Evolutionary conservation across 2,888 invertebrate species (phyloP).

Genomic region (Aplocera efformata): DNA sequence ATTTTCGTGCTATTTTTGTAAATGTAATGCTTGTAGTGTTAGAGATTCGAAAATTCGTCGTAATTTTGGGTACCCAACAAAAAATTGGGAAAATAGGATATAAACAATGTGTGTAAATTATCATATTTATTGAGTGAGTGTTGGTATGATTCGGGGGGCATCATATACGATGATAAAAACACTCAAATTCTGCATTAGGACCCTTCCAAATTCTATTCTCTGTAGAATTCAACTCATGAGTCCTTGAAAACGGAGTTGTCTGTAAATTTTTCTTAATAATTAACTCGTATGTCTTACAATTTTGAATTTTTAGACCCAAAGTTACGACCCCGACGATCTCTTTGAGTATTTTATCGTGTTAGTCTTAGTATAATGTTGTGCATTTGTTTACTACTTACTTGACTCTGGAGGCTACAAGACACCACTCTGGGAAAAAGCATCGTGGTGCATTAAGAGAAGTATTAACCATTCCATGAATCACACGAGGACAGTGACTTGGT

Average conservation of each 20-base stretch:
- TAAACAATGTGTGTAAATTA: no score
- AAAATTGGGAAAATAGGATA: no score
- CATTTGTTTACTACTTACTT: conserved; percentile 51
- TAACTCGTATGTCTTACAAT: no score
- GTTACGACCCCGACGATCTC: conserved; percentile 19
- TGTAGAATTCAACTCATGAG: not conserved
- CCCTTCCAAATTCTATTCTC: conserved; percentile 6
- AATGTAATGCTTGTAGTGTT: conserved; percentile 64
- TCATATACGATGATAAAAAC: not conserved
- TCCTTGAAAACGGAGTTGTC: no score
- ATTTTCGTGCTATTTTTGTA: conserved; percentile 74
- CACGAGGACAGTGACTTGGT: no score
- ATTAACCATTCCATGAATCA: no score
- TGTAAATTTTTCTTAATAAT: no score
- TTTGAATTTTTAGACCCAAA: not conserved
- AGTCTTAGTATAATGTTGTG: conserved; percentile 54
- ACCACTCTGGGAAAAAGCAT: conserved; percentile 8
- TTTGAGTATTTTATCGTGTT: conserved; percentile 57
- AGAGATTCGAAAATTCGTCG: conserved; percentile 15
- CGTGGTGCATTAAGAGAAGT: not conserved
- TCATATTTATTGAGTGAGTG: not conserved
- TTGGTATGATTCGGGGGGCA: not conserved
- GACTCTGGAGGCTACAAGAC: conserved; percentile 16
- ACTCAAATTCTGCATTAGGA: conserved; percentile 3
- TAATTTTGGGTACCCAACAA: conserved; percentile 4